Evolutionary conservation across 1,140 invertebrate genomes (phyloP).

Genomic region (Acyrthosiphon pisum): DNA sequence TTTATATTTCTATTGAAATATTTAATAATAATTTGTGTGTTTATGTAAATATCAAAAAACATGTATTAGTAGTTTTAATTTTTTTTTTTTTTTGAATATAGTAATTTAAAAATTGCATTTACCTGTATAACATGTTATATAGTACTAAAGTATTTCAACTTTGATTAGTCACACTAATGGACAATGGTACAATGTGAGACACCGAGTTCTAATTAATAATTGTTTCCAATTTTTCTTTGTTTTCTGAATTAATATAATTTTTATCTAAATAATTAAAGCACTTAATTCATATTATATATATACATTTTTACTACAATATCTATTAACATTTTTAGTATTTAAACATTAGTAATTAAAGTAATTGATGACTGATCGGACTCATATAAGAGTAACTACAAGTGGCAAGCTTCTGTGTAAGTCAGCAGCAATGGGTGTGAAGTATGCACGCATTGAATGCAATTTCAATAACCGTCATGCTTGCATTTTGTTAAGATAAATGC

Average conservation of each 20-base stretch:
- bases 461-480: too few species aligned
- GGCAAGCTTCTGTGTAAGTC: neutral
- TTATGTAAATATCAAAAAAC: neutral
- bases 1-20: constrained; percentile 5
- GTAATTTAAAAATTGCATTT: neutral
- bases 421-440: too few species aligned
- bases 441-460: too few species aligned
- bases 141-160: neutral
- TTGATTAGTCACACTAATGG: neutral
- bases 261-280: neutral
- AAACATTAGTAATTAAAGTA: neutral
- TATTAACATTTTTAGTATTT: neutral
- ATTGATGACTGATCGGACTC: neutral
- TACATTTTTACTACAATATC: neutral
- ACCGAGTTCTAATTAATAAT: neutral
- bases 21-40: neutral
- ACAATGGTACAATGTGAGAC: neutral
- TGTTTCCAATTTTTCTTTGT: neutral
- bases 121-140: neutral
- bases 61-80: neutral
- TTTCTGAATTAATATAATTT: neutral
- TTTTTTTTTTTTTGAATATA: neutral
- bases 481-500: too few species aligned
- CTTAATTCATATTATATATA: neutral
- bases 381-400: neutral